Base-by-base conservation (phyloP, 2,888 invertebrate genomes). In the Saturnia pavonia region DNA sequence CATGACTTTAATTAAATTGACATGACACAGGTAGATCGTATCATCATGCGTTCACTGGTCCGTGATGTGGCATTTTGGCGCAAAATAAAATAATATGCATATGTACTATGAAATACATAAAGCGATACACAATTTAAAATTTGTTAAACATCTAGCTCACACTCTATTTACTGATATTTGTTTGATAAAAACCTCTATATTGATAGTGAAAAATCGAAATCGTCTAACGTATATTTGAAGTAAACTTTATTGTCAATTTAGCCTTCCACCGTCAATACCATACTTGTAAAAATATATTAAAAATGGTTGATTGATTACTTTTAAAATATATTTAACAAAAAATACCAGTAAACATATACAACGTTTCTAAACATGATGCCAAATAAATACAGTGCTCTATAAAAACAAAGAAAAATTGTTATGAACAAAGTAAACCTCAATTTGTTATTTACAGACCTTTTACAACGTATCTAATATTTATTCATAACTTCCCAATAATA, bases 111-210 rank as follows among this genome's bases (percentile, higher is more conserved):
- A 74, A 77, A 78, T 76, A 78, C 76, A 78, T 77, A 74, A 77
- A 80, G 79, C 77, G 68, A 48, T 51, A 71, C 68, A 68, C 51
- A 65, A 63, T n/a, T 75, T 77, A 80, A 78, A 77, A 82, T 71
- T 80, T 79, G 82, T 85, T 86, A 85, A 82, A 83, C 82, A 81
- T 73, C 76, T 78, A 80, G 76, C 81, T 85, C 83, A 83, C 82
- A 70, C 69, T 73, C 77, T 77, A 60, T 74, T 74, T 72, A 72
- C 72, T 72, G 74, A 77, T 75, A 76, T 75, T 74, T 54, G 57
- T 72, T 74, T 74, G 71, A 66, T 42, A 27, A 60, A 22, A 54
- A 54, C 1, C 11, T n/a, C n/a, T 1, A 27, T 60, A 12, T 12
- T 25, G n/a, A n/a, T n/a, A n/a, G n/a, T n/a, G n/a, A n/a, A n/a